Conservation (phyloP, 2,113 vertebrate species). For the Nycticorax nycticorax region DNA sequence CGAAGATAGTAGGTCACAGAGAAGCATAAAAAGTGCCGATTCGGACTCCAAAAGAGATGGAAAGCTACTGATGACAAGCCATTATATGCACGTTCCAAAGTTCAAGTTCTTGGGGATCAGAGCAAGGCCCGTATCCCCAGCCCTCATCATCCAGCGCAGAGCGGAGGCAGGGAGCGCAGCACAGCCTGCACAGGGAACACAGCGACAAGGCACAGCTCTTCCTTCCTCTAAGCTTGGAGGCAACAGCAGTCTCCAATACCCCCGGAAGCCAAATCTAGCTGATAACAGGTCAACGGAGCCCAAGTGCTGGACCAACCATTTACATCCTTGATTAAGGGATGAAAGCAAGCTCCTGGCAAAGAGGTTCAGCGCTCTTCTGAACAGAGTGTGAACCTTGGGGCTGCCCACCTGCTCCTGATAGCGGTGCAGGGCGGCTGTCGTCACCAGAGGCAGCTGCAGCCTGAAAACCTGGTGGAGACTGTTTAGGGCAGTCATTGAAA, state of each 20-base stretch:
- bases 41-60: background rate
- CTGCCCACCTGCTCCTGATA: background rate
- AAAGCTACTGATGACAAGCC: background rate
- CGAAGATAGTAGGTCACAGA: background rate
- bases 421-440: background rate
- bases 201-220: background rate
- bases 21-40: background rate
- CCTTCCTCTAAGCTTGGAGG: background rate
- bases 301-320: background rate
- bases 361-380: background rate
- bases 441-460: background rate
- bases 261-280: background rate
- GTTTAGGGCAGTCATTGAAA: background rate
- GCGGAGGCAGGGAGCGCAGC: background rate
- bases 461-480: background rate
- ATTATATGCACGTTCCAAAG: background rate
- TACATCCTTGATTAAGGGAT: background rate
- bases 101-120: background rate
- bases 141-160: background rate
- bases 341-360: background rate
- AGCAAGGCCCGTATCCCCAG: background rate
- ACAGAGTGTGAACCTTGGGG: background rate
- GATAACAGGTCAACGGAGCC: background rate
- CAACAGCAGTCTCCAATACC: background rate
- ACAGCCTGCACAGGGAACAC: background rate